Percentiles rank a stretch among this genome's conserved stretches.
Conservation (phyloP, 2,113 vertebrate genomes). For the Vulpes lagopus region DNA sequence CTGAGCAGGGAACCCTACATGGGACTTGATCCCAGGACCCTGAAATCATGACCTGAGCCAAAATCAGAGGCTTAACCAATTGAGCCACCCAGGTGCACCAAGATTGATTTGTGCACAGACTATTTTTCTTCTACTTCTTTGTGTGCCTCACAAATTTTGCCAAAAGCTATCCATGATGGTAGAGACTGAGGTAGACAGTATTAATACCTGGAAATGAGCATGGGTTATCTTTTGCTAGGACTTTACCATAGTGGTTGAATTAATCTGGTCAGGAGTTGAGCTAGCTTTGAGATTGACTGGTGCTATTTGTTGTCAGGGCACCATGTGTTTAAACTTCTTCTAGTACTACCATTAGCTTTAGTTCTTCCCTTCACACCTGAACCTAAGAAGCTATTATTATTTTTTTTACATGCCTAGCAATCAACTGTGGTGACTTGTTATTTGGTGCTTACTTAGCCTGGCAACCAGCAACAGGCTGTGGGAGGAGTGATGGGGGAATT, state of each 20-base stretch:
- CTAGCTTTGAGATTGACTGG: background rate
- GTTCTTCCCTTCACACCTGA: background rate
- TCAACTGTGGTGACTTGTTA: background rate
- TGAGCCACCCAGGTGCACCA: background rate
- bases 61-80: background rate
- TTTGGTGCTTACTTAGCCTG: background rate
- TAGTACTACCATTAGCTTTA: background rate
- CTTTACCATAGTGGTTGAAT: background rate
- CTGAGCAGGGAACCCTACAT: background rate
- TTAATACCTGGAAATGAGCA: background rate
- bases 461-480: background rate
- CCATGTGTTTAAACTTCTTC: background rate
- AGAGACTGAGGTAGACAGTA: background rate
- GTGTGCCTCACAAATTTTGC: background rate
- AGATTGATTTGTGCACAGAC: background rate
- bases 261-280: background rate
- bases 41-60: background rate
- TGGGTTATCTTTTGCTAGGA: too few species aligned
- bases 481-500: background rate
- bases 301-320: background rate
- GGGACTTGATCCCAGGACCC: background rate
- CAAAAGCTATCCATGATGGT: background rate
- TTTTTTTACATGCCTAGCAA: background rate
- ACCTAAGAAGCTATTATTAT: background rate
- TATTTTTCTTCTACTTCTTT: background rate